These are phyloP conservation scores for Ceratina australensis DNA, from an alignment of 1,140 invertebrate genomes.

Conservation along the genomic window DNA sequence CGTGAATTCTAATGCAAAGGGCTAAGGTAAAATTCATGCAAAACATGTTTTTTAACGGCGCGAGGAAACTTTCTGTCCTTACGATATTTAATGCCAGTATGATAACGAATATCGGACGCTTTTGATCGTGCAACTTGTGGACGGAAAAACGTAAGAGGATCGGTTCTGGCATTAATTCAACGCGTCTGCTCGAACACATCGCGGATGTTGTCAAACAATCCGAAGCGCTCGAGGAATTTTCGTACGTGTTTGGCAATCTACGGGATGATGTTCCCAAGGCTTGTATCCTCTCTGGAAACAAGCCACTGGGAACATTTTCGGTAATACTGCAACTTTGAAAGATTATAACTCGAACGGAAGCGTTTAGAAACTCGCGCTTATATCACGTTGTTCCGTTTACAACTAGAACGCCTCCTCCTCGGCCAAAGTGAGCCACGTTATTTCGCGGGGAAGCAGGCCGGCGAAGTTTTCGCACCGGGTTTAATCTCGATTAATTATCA, in stretches of 20 bases:
- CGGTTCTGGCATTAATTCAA: constrained; percentile 4
- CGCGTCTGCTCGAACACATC: neutral
- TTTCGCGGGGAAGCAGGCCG: neutral
- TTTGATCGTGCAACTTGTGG: too few relatives aligned
- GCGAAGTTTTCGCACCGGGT: neutral
- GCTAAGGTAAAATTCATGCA: too few relatives aligned
- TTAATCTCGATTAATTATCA: constrained; percentile 1
- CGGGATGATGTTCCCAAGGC: constrained; percentile 6
- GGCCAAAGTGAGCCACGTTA: neutral
- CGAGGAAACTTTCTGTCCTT: too few relatives aligned
- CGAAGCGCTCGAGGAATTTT: constrained; percentile 12
- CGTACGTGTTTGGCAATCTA: constrained; percentile 21
- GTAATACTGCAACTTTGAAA: constrained; percentile 25
- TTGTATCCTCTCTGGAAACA: constrained; percentile 17
- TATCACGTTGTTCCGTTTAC: constrained; percentile 20
- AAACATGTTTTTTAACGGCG: too few relatives aligned
- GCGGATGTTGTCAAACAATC: constrained; percentile 22
- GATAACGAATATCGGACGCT: too few relatives aligned
- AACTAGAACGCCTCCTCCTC: neutral
- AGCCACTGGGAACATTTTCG: constrained; percentile 24
- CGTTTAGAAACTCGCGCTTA: constrained; percentile 8
- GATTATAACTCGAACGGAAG: constrained; percentile 29
- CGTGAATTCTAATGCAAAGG: too few relatives aligned
- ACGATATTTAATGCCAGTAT: too few relatives aligned
- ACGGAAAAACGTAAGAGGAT: neutral